Conservation (phyloP, 2,888 invertebrate genomes). For the Electrophaes corylata region DNA sequence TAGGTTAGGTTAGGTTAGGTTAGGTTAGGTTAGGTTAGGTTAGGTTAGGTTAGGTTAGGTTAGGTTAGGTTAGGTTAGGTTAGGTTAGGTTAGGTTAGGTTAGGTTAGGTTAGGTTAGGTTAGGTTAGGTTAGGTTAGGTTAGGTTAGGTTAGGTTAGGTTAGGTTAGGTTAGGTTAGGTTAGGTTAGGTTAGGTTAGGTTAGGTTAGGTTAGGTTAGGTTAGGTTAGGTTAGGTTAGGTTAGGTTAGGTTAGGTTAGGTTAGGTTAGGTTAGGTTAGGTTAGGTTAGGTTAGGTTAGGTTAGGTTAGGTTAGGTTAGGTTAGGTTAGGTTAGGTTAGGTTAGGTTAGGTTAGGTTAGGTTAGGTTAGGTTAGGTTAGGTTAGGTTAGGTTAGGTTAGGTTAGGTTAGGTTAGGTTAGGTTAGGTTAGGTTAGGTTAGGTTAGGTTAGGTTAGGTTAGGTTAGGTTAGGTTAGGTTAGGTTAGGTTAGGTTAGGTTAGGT, state of each 20-base stretch:
- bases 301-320: neutral
- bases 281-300: neutral
- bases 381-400: conserved; percentile 6
- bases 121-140: conserved; percentile 3
- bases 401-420: too few relatives aligned
- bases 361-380: conserved; percentile 8
- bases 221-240: neutral
- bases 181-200: neutral
- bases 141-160: conserved; percentile 2
- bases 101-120: conserved; percentile 3
- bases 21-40: conserved; percentile 3
- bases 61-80: conserved; percentile 3
- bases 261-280: neutral
- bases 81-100: conserved; percentile 3
- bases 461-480: too few relatives aligned
- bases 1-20: conserved; percentile 3
- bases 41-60: conserved; percentile 3
- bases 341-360: neutral
- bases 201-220: neutral
- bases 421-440: too few relatives aligned
- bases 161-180: neutral
- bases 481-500: too few relatives aligned
- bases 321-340: neutral
- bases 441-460: too few relatives aligned
- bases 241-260: neutral